phyloP scores from a whole-genome alignment of 2,113 vertebrate genomes.

The Acrocephalus arundinaceus region DNA sequence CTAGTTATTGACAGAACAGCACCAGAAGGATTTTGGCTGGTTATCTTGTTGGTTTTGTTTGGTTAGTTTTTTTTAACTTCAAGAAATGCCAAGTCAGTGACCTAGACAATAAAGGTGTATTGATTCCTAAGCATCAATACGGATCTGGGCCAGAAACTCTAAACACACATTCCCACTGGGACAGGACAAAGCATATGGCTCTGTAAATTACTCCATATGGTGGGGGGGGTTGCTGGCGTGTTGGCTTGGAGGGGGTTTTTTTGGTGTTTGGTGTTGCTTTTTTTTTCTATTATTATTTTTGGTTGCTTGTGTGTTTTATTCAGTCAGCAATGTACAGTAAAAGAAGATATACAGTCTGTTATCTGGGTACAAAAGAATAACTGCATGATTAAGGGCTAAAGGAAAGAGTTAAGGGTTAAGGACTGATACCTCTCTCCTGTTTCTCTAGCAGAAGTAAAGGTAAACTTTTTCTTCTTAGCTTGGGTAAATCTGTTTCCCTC shows the following conservation, averaged over 20 bases:
- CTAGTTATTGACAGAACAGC: neutral
- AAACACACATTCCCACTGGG: neutral
- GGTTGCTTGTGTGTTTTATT: neutral
- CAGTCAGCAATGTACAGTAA: neutral
- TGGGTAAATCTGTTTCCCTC: neutral
- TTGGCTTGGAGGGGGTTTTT: neutral
- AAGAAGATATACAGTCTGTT: neutral
- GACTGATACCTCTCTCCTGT: neutral
- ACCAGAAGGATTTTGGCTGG: accelerated
- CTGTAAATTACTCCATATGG: neutral
- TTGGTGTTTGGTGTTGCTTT: neutral
- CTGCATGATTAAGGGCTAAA: neutral
- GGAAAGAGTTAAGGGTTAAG: neutral
- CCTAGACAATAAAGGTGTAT: neutral
- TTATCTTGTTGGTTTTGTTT: neutral
- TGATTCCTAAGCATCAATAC: neutral
- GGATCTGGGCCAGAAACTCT: neutral
- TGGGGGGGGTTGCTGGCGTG: accelerated
- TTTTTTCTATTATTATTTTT: neutral
- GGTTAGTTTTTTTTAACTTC: neutral
- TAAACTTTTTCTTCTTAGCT: neutral
- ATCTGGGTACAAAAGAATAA: neutral
- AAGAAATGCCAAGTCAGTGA: neutral
- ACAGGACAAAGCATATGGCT: neutral
- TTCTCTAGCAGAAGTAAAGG: neutral